Base-by-base conservation (phyloP, 2,797 vertebrate species). In the Alcedo atthis region DNA sequence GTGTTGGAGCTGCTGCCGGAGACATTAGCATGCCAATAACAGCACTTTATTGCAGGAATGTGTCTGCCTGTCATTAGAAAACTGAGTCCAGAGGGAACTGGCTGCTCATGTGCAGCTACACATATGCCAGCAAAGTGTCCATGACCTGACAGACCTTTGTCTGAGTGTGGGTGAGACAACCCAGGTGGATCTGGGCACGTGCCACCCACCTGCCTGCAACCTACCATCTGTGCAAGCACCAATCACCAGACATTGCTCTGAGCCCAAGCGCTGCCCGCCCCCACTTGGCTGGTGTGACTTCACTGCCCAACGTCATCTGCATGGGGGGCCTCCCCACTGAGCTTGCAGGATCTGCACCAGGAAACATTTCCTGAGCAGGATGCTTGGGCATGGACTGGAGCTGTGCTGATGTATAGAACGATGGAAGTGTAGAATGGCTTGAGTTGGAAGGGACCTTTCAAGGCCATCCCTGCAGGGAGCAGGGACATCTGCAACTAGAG, bases 291-390 rank as follows among this genome's bases (percentile, higher is more conserved):
- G 40, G 24, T 2, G 0, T 33, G 53, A 14, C 22, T 24, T 55
- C 21, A 4, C 24, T 45, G 5, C 37, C 43, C 32, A 48, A 45
- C 5, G 33, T 8, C 8, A 0, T 15, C 28, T 11, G 20, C 0
- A 1, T 3, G 22, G 58, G 54, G 54, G 12, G 30, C 20, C 22
- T 70, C 13, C 51, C 28, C 6, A 3, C 54, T 0, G 3, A 35
- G 19, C 35, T 4, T 20, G 66, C 6, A 32, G 35, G 35, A 10
- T 53, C 55, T 42, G 35, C 58, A 9, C 53, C 35, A 33, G 43
- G 30, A 55, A n/a, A 6, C 4, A 10, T 25, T 33, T 3, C 1
- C 40, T 5, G 28, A 25, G 74, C 33, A 53, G 59, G 53, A 63
- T 45, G 33, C 22, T 61, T 2, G 3, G 59, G 59, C 37, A 21